Evolutionary conservation across 2,797 vertebrate genomes (phyloP), one percentile per base, ranked within the genome.

Genomic region (Sphenodon punctatus): DNA sequence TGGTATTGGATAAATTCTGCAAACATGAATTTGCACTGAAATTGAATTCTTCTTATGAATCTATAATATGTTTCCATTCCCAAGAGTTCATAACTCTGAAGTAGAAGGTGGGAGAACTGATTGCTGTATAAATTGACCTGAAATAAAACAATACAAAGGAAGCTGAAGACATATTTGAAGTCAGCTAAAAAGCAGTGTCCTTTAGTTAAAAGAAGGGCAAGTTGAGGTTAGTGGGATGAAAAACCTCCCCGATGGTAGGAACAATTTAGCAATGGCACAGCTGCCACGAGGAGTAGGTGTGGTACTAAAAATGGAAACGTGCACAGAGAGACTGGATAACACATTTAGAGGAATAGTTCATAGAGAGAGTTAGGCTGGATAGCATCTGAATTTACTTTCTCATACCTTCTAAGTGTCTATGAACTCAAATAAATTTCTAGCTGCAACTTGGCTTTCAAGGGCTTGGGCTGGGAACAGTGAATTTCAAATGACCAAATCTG

Each of bases 211-310:
- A n/a, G 61, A 84, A 67, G 20, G 23, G 27, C 5, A 71, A 13
- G 17, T 80, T 82, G 84, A 71, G 53, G 43, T 79, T 56, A 85
- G 66, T 64, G 53, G 17, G 63, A 70, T 76, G 1, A 4, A 80
- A 82, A 76, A 75, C 16, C 69, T 78, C 75, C 41, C 20, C 75
- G 55, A 68, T 42, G 82, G 46, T 23, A 46, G 51, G 55, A 80
- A 15, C 23, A 82, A 45, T 70, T 27, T 65, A 55, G 76, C 34
- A 63, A 34, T 66, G 43, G 71, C 87, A 51, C n/a, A 70, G 32
- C 32, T 70, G 20, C 55, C 45, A 43, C 27, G 22, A 46, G 67
- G 70, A 34, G 27, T 67, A 69, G 30, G 38, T 82, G 75, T 72
- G 64, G 63, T 5, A 51, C 34, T 36, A 22, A 7, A 58, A 23